Conservation (phyloP, 2,797 vertebrate species). For the Arvicola amphibius region DNA sequence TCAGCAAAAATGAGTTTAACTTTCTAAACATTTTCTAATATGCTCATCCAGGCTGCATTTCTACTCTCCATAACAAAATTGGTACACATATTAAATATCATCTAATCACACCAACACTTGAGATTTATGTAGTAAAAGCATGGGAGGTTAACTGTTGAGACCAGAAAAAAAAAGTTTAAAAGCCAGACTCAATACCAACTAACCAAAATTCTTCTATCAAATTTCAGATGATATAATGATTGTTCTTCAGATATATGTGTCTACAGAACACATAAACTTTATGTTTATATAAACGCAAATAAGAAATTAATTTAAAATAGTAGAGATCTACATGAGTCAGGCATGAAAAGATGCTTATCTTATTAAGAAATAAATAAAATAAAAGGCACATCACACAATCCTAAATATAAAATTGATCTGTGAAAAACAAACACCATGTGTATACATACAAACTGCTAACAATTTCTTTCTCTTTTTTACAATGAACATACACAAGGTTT, state of each 20-base stretch:
- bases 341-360: background rate
- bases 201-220: slow-evolving; percentile 53
- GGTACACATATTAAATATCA: slow-evolving; percentile 12
- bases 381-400: background rate
- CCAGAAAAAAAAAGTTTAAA: slow-evolving; percentile 39
- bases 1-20: slow-evolving; percentile 16
- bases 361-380: background rate
- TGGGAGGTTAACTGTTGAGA: slow-evolving; percentile 42
- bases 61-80: slow-evolving; percentile 39
- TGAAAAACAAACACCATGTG: slow-evolving; percentile 35
- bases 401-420: slow-evolving; percentile 37
- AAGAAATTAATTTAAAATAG: slow-evolving; percentile 43
- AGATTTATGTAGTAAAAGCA: slow-evolving; percentile 51
- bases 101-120: slow-evolving; percentile 37
- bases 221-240: slow-evolving; percentile 2
- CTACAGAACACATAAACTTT: background rate
- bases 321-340: background rate
- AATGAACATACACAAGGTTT: background rate
- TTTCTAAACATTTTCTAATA: slow-evolving; percentile 18
- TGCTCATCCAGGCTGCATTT: background rate
- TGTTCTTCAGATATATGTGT: background rate
- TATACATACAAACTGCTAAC: slow-evolving; percentile 41
- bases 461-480: background rate
- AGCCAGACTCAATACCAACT: slow-evolving; percentile 15
- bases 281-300: background rate